Base-by-base conservation (phyloP, 2,113 vertebrate genomes). In the Rafetus swinhoei region DNA sequence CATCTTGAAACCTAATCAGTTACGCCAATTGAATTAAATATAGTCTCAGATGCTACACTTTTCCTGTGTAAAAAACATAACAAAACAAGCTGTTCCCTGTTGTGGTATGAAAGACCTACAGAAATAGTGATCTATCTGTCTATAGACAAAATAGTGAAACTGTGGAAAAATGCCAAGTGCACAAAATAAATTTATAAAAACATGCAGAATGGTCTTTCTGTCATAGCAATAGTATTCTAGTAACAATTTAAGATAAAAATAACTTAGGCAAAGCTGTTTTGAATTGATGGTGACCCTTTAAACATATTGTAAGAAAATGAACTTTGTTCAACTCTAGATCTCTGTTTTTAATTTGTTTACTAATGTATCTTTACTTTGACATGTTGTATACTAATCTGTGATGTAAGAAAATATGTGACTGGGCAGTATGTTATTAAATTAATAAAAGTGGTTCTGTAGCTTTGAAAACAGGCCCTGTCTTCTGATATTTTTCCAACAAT, bases 401-500 rank as follows among this genome's bases (percentile, higher is more conserved):
- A 50, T 56, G 10, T 25, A 32, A 22, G 29, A 6, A 56, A 80
- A 4, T 87, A 24, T 6, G 6, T 35, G 62, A 77, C 39, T 29
- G 62, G 88, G 79, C 39, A 7, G 1, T n/a, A n/a, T 0, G 1
- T 21, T 52, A 81, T 24, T 55, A 93, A 2, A 81, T 74, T 7
- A 4, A 2, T 27, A 27, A 54, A 92, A 74, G 9, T 85, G 15
- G 45, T 85, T 95, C 60, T 85, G 21, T 72, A 53, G 39, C 62
- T 56, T 52, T 92, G 45, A 93, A 95, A 83, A 8, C 24, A 82
- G 91, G 16, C 0, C 0, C 13, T 89, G 24, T 79, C 65, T 85
- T 52, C 3, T 53, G 21, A 15, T 87, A 15, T 52, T 88, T 95
- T 93, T 92, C 82, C 85, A 69, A 85, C n/a, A 79, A 29, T 87